phyloP scores from a whole-genome alignment of 1,140 invertebrate genomes.

The Atta colombica region DNA sequence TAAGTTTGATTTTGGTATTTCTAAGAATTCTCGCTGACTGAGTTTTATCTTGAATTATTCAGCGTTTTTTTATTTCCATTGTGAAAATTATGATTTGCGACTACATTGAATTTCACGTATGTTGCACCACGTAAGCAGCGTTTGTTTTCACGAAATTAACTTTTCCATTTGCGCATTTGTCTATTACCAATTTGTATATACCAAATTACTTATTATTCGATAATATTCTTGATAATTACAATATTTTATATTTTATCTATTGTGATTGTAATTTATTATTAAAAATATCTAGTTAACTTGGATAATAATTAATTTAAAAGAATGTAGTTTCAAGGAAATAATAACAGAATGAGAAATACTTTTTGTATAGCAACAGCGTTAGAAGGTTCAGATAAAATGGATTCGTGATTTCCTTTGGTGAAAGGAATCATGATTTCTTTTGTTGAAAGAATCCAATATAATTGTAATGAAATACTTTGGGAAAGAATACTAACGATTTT shows the following conservation, averaged over 20 bases:
- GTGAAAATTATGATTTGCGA: background rate
- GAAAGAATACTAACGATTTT: background rate
- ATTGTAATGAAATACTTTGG: constrained; percentile 28
- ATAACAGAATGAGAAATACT: background rate
- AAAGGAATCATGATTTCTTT: background rate
- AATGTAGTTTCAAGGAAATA: background rate
- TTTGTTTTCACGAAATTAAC: background rate
- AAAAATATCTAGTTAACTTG: background rate
- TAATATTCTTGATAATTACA: background rate
- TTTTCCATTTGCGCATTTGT: background rate
- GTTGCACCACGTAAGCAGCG: background rate
- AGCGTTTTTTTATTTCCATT: constrained; percentile 40
- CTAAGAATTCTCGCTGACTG: constrained; percentile 29
- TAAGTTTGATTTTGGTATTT: constrained; percentile 57
- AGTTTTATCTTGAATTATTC: constrained; percentile 69
- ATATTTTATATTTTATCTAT: background rate
- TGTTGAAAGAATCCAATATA: background rate
- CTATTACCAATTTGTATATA: background rate
- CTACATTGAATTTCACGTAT: background rate
- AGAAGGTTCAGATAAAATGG: background rate
- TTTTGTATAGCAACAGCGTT: background rate
- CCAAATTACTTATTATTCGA: background rate
- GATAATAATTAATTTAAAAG: background rate
- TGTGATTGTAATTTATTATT: constrained; percentile 21
- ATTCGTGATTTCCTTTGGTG: background rate